Base-by-base conservation (phyloP, 2,113 vertebrate genomes). In the Coptodon rendalli region DNA sequence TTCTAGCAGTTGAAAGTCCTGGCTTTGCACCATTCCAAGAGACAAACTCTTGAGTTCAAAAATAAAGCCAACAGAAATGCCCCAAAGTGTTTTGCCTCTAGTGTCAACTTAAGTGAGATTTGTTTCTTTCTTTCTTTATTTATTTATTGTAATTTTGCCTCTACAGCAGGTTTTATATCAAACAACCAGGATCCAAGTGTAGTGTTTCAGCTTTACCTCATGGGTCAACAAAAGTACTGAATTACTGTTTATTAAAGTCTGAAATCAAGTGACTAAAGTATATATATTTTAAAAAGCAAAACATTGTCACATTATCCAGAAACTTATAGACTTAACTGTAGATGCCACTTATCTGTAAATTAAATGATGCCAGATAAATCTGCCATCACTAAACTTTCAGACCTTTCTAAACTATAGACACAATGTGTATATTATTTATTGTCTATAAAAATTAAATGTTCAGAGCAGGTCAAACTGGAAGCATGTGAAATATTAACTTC, bases 261-360 rank as follows among this genome's bases (percentile, higher is more conserved):
- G 6, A 66, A 38, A 66, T 66, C 1, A 38, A 66, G 34, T 66
- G 17, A 38, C 3, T n/a, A 38, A 66, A 8, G 34, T 66, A 8
- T 38, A 38, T 0, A 38, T 66, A 66, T 12, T 38, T 31, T 2
- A 1, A 38, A 66, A 66, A 66, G n/a, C 0, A 12, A n/a, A 66
- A 38, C 9, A 36, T 36, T 63, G 17, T 66, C 61, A 12, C 14
- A 73, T 10, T 71, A 1, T 71, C 36, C 36, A 43, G n/a, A 43
- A 71, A 24, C 36, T 9, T 43, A 24, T 43, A 71, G 11, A 0
- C 61, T 66, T 38, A 66, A 38, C 34, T 66, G 34, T 66, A 13
- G 34, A 38, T 24, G n/a, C 5, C 38, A 71, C 36, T 24, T 71
- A 43, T 43, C 1, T 24, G n/a, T 71, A 36, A 43, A 43, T 71